A percentile compares a stretch with the other conserved stretches of the same genome.
phyloP scores from a whole-genome alignment of 2,888 invertebrate species.

The Autographa gamma region DNA sequence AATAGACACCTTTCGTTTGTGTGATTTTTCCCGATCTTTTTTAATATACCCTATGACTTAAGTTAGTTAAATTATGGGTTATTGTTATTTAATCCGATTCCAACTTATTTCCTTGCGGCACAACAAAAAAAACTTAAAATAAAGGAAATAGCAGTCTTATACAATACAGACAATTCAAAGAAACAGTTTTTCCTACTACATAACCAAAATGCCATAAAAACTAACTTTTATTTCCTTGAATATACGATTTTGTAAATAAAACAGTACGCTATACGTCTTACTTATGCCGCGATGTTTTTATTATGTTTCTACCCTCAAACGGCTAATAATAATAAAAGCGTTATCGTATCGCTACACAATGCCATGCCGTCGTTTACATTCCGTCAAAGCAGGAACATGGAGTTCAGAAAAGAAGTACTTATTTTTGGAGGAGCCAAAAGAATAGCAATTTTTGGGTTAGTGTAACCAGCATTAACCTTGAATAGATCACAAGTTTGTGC shows the following conservation, averaged over 20 bases:
- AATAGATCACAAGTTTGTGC: no score
- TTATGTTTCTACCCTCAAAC: slow-evolving; percentile 67
- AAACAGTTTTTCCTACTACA: neutral
- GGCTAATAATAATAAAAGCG: slow-evolving; percentile 85
- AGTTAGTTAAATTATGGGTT: no score
- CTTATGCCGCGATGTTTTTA: slow-evolving; percentile 62
- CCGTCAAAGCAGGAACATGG: slow-evolving; percentile 75
- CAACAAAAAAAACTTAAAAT: neutral
- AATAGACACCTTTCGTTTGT: no score
- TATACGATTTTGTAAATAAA: neutral
- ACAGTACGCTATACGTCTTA: slow-evolving; percentile 18
- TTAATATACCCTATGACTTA: no score
- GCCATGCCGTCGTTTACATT: slow-evolving; percentile 81
- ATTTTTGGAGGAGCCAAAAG: neutral
- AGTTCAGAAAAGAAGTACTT: slow-evolving; percentile 59
- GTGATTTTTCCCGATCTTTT: no score
- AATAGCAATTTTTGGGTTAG: neutral
- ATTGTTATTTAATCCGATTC: no score
- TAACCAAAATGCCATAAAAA: neutral
- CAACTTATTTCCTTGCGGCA: no score
- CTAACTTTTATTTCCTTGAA: neutral
- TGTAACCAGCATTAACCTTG: neutral
- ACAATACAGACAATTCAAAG: neutral
- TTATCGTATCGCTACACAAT: slow-evolving; percentile 85
- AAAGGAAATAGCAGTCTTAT: neutral